Conservation (phyloP, 2,113 vertebrate genomes). For the Pituophis catenifer region DNA sequence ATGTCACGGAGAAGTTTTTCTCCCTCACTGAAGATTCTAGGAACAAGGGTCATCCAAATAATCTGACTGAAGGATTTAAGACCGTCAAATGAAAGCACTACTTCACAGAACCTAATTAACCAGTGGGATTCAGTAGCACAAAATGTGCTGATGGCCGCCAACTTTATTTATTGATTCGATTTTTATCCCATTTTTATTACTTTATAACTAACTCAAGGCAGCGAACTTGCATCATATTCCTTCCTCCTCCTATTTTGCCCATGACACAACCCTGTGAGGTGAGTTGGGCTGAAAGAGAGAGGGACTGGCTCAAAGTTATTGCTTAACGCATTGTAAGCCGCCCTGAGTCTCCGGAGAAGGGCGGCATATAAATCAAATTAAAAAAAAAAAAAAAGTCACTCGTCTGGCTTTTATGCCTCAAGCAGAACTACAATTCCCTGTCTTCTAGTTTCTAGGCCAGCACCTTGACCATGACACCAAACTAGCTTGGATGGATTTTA, state of each 20-base stretch:
- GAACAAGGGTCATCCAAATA: neutral
- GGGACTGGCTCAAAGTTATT: too few species aligned
- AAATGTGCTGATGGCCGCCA: neutral
- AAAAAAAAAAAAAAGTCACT: too few species aligned
- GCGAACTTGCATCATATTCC: neutral
- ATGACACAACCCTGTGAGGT: neutral
- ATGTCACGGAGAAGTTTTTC: neutral
- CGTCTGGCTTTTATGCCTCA: too few species aligned
- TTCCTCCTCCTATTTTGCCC: neutral
- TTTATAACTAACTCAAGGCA: neutral
- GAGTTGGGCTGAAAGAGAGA: too few species aligned
- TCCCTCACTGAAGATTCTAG: neutral
- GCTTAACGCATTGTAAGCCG: too few species aligned
- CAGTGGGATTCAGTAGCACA: neutral
- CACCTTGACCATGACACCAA: too few species aligned
- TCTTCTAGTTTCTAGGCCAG: too few species aligned
- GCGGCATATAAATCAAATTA: too few species aligned
- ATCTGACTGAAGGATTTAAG: neutral
- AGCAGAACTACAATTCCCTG: too few species aligned
- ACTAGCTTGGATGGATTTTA: neutral
- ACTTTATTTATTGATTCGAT: neutral
- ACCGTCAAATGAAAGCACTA: neutral
- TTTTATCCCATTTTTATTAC: neutral
- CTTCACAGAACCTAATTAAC: neutral
- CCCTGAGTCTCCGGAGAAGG: too few species aligned